phyloP scores from a whole-genome alignment of 2,113 vertebrate species.

The Dermatemys mawii region DNA sequence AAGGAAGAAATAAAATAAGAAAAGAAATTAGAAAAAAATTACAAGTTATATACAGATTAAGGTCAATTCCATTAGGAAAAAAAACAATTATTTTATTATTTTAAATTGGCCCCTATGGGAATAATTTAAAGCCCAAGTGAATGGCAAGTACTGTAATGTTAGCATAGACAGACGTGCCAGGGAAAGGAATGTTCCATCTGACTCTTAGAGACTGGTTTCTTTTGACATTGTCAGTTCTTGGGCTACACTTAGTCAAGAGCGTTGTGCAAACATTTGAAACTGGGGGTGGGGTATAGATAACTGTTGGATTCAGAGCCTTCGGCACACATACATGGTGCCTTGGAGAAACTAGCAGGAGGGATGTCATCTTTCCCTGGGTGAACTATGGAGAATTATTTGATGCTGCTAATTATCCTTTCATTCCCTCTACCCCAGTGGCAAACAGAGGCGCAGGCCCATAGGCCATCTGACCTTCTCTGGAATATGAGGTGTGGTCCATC shows the following conservation, averaged over 20 bases:
- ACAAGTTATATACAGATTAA: conserved; percentile 86
- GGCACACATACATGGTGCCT: conserved; percentile 14
- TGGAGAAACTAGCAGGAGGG: neutral
- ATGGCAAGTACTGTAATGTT: conserved; percentile 47
- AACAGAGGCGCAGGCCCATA: accelerated
- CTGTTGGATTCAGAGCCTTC: conserved; percentile 5
- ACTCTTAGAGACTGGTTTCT: neutral
- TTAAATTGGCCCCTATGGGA: conserved; percentile 79
- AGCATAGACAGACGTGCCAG: neutral
- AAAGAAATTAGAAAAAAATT: conserved; percentile 78
- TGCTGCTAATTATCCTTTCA: neutral
- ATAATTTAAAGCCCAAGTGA: conserved; percentile 81
- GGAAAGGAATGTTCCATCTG: neutral
- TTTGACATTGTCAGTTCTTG: accelerated
- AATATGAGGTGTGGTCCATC: neutral
- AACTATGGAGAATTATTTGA: neutral
- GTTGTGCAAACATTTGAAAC: conserved; percentile 1
- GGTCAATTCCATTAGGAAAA: conserved; percentile 80
- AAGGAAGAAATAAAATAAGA: conserved; percentile 86
- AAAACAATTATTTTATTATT: conserved; percentile 65
- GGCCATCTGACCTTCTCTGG: accelerated
- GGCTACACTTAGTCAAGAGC: neutral
- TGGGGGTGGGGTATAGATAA: neutral
- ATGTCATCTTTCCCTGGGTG: neutral
- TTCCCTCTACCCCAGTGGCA: neutral